Evolutionary conservation across 2,113 vertebrate genomes (phyloP).

Genomic region (Austrofundulus limnaeus): DNA sequence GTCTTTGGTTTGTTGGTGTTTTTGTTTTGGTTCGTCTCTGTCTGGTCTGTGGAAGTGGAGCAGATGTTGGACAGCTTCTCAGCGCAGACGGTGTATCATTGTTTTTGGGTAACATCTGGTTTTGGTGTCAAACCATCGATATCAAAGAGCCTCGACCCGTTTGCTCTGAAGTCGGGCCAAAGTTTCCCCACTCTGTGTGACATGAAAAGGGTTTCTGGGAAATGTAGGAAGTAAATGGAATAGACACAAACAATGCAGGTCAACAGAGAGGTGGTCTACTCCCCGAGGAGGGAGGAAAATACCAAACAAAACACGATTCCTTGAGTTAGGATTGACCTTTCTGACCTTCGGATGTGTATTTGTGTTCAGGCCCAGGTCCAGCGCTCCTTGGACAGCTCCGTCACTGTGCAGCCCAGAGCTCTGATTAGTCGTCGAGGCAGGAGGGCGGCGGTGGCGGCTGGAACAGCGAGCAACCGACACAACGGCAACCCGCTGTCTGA

Average conservation of each 20-base stretch:
- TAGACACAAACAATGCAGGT: conserved; percentile 17
- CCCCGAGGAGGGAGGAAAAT: background rate
- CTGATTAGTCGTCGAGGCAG: conserved; percentile 79
- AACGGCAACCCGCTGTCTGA: conserved; percentile 86
- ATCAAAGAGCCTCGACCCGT: conserved; percentile 35
- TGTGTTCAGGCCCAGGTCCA: conserved; percentile 87
- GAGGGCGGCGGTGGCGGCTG: conserved; percentile 49
- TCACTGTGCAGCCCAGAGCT: conserved; percentile 82
- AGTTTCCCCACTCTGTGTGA: background rate
- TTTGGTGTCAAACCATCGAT: conserved; percentile 44
- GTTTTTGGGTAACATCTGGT: conserved; percentile 50
- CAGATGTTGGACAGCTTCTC: conserved; percentile 11
- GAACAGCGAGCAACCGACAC: conserved; percentile 78
- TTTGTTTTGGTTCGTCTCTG: background rate
- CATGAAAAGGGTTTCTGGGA: conserved; percentile 45
- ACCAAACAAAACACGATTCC: background rate
- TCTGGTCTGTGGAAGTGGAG: background rate
- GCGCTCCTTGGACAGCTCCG: conserved; percentile 86
- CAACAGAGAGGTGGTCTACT: no score
- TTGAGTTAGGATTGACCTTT: background rate
- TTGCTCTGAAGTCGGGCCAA: conserved; percentile 44
- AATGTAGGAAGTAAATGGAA: conserved; percentile 36
- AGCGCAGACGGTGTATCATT: conserved; percentile 12
- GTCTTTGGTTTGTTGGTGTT: background rate
- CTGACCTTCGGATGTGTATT: background rate